Percentiles rank a stretch among this genome's conserved stretches.
Evolutionary conservation across 2,888 invertebrate species (phyloP).

Genomic region (Lasioglossum marginatum): DNA sequence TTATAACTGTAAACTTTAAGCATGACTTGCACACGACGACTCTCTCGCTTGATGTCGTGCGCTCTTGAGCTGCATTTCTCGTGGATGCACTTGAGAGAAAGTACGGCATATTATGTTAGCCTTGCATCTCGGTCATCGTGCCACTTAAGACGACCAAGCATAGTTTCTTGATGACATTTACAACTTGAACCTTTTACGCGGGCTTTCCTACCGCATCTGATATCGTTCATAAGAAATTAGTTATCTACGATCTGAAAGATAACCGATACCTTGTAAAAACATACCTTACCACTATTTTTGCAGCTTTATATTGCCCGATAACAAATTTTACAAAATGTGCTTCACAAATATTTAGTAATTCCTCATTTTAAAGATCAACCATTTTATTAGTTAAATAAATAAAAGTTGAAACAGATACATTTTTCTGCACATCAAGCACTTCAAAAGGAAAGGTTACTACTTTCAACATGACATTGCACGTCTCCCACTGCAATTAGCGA

Average conservation of each 20-base stretch:
- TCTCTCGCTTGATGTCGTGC: conserved; percentile 6
- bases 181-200: conserved; percentile 52
- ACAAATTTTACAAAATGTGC: not conserved
- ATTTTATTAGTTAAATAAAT: not conserved
- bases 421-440: not conserved
- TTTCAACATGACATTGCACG: conserved; percentile 18
- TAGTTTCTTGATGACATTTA: conserved; percentile 61
- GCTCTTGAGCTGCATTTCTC: conserved; percentile 47
- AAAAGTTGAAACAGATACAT: not conserved
- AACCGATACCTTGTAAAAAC: not conserved
- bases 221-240: conserved; percentile 19
- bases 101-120: conserved; percentile 81
- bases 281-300: not conserved
- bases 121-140: conserved; percentile 82
- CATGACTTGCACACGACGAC: not conserved
- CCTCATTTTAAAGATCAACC: not conserved
- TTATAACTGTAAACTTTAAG: not conserved
- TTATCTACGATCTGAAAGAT: not conserved
- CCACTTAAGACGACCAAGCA: conserved; percentile 73
- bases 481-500: conserved; percentile 51
- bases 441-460: conserved; percentile 11
- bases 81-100: conserved; percentile 76
- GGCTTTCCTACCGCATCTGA: conserved; percentile 41
- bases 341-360: not conserved
- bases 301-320: not conserved